A percentile compares a stretch with the other conserved stretches of the same genome.
These are phyloP conservation scores for Halcyon smyrnensis DNA, from an alignment of 2,797 vertebrate species.

Conservation along the genomic window DNA sequence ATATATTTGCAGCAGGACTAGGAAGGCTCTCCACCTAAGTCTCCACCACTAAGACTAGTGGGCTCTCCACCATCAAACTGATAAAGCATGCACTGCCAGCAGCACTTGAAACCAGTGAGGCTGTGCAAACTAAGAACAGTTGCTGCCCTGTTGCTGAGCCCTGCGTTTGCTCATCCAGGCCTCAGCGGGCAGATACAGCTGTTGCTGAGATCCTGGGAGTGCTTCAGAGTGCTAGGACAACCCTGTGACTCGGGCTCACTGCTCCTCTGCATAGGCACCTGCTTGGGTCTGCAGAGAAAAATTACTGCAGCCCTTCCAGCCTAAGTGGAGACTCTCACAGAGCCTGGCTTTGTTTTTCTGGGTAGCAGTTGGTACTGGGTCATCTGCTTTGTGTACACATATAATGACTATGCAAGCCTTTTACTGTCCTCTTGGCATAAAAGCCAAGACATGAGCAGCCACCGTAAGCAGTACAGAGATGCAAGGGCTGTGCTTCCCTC, in stretches of 20 bases:
- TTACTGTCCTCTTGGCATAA: background rate
- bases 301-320: background rate
- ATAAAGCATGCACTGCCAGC: rapidly evolving
- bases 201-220: background rate
- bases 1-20: background rate
- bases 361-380: background rate
- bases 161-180: background rate
- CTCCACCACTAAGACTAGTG: too few relatives aligned
- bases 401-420: background rate
- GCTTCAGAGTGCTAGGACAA: background rate
- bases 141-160: background rate
- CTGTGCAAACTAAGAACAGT: background rate
- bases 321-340: background rate
- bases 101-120: background rate
- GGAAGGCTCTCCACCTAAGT: background rate
- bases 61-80: background rate
- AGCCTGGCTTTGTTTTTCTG: background rate
- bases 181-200: background rate
- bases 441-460: background rate
- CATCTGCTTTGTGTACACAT: background rate
- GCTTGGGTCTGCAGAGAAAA: background rate
- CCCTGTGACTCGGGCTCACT: background rate
- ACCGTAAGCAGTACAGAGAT: background rate
- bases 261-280: background rate
- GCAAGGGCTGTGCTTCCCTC: background rate